phyloP scores from a whole-genome alignment of 2,113 vertebrate species.

The Ondatra zibethicus region DNA sequence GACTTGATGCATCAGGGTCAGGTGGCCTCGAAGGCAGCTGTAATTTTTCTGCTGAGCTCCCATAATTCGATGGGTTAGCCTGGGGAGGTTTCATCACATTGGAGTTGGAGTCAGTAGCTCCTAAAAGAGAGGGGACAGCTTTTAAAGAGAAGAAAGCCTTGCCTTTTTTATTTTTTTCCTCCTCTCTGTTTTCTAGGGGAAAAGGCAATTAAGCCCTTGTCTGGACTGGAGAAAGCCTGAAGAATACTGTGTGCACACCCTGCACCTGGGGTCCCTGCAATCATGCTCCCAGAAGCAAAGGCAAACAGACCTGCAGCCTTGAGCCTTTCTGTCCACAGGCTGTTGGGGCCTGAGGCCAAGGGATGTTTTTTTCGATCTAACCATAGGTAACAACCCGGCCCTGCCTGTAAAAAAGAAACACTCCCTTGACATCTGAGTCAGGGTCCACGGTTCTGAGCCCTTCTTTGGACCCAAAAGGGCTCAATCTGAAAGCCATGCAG shows the following conservation, averaged over 20 bases:
- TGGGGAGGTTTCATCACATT: background rate
- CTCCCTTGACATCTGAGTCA: background rate
- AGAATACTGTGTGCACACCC: background rate
- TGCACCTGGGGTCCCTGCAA: background rate
- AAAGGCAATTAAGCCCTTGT: background rate
- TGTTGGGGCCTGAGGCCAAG: background rate
- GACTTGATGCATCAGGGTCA: slow-evolving; percentile 77
- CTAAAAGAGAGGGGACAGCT: accelerated
- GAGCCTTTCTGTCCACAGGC: background rate
- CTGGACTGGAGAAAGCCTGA: background rate
- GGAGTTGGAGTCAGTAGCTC: background rate
- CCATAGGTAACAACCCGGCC: background rate
- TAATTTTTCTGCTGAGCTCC: slow-evolving; percentile 69
- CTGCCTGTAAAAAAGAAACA: background rate
- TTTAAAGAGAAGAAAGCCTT: background rate
- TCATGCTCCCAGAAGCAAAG: background rate
- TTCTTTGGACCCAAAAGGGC: background rate
- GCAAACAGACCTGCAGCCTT: background rate
- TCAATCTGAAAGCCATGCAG: background rate
- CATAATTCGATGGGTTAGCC: background rate
- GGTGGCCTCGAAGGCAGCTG: background rate
- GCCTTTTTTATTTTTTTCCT: background rate
- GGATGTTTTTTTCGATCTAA: background rate
- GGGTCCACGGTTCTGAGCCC: background rate
- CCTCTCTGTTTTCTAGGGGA: background rate